These are phyloP conservation scores for Zonotrichia leucophrys DNA, from an alignment of 2,113 vertebrate species.

Conservation along the genomic window DNA sequence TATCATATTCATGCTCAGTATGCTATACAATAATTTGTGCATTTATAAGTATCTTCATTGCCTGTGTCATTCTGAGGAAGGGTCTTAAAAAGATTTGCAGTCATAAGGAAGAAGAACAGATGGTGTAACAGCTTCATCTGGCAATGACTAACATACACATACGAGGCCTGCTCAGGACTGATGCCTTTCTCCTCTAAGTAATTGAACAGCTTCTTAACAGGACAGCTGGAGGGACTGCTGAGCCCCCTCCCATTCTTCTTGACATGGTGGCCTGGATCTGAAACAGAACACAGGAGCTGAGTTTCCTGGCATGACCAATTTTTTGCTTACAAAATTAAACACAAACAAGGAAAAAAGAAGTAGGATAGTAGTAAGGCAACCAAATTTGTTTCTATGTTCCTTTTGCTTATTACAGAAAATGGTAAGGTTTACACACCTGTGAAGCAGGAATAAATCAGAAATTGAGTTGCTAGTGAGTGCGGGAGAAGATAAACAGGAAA, in stretches of 20 bases:
- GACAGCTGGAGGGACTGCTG: slow-evolving; percentile 51
- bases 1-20: slow-evolving; percentile 21
- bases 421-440: background rate
- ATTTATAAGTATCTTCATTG: slow-evolving; percentile 51
- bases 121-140: slow-evolving; percentile 67
- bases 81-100: slow-evolving; percentile 69
- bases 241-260: background rate
- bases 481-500: background rate
- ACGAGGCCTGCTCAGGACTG: slow-evolving; percentile 37
- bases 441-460: background rate
- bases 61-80: slow-evolving; percentile 49
- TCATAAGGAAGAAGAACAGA: slow-evolving; percentile 56
- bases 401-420: background rate
- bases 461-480: background rate
- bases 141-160: slow-evolving; percentile 50
- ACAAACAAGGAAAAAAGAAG: background rate
- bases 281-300: background rate
- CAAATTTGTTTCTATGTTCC: background rate
- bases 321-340: background rate
- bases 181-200: slow-evolving; percentile 52
- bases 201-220: slow-evolving; percentile 51
- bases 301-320: background rate
- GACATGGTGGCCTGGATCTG: background rate
- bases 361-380: accelerated
- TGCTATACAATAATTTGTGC: slow-evolving; percentile 37